Evolutionary conservation across 2,113 vertebrate species (phyloP).

Genomic region (Eleginops maclovinus): DNA sequence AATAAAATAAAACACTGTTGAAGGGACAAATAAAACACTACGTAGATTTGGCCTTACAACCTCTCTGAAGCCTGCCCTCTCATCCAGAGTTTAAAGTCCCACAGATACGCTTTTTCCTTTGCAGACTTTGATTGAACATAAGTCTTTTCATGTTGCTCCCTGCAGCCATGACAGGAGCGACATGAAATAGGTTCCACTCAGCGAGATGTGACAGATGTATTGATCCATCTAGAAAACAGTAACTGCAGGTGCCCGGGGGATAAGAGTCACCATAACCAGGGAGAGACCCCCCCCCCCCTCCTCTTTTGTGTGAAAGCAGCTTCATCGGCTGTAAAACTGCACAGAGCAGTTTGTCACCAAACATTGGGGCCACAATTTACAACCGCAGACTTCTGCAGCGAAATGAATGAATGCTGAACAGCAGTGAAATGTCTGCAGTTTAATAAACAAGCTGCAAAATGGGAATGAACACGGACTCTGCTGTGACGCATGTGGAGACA

Average conservation of each 20-base stretch:
- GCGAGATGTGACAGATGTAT: constrained; percentile 69
- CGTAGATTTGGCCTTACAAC: not conserved
- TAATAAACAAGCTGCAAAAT: constrained; percentile 21
- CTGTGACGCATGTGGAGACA: constrained; percentile 4
- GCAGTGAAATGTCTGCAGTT: constrained; percentile 16
- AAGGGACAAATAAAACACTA: no score
- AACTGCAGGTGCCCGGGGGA: constrained; percentile 35
- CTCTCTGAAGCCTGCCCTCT: not conserved
- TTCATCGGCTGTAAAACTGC: constrained; percentile 30
- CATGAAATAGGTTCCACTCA: constrained; percentile 54
- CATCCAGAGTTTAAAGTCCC: constrained; percentile 10
- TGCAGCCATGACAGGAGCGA: constrained; percentile 31
- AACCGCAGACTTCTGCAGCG: not conserved
- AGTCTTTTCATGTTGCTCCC: constrained; percentile 29
- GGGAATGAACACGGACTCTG: not conserved
- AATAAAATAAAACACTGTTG: no score
- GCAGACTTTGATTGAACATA: constrained; percentile 24
- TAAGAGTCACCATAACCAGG: constrained; percentile 43
- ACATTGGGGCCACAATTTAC: constrained; percentile 13
- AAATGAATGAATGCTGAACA: constrained; percentile 11
- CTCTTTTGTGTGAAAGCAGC: constrained; percentile 26
- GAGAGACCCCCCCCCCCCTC: not conserved
- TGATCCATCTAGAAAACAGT: constrained; percentile 65
- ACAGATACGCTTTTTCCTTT: constrained; percentile 17
- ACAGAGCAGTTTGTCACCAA: constrained; percentile 37